phyloP scores from a whole-genome alignment of 1,140 invertebrate species.

The Lepidotrigona ventralis region DNA sequence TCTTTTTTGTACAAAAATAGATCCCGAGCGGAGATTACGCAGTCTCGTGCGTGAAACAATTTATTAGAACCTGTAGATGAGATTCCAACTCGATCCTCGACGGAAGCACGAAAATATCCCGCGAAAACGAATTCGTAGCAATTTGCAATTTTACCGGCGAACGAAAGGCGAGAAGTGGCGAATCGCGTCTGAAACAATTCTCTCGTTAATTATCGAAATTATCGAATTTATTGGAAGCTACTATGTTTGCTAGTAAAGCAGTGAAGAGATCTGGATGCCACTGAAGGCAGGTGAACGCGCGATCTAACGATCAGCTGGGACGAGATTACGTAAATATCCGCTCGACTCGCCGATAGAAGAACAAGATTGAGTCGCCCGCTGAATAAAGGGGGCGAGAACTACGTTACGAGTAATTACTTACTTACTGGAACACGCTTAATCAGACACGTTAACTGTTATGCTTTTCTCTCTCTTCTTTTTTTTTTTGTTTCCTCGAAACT shows the following conservation, averaged over 20 bases:
- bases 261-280: too few relatives aligned
- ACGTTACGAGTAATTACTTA: conserved; percentile 51
- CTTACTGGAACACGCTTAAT: conserved; percentile 55
- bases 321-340: conserved; percentile 64
- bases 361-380: conserved; percentile 65
- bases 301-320: conserved; percentile 46
- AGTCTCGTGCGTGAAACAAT: conserved; percentile 59
- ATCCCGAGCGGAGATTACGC: conserved; percentile 66
- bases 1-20: conserved; percentile 72
- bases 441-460: conserved; percentile 28
- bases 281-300: not conserved
- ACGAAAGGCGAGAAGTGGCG: too few relatives aligned
- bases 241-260: not conserved
- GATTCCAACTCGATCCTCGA: too few relatives aligned
- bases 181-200: too few relatives aligned
- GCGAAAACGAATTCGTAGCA: not conserved
- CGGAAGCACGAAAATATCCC: too few relatives aligned
- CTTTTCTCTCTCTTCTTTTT: not conserved
- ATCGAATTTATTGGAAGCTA: not conserved
- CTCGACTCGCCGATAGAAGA: conserved; percentile 52
- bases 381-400: conserved; percentile 61
- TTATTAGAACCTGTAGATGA: conserved; percentile 42
- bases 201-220: not conserved
- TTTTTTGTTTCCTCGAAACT: conserved; percentile 21
- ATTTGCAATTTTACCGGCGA: not conserved